These are phyloP conservation scores for Trachurus trachurus DNA, from an alignment of 2,797 vertebrate genomes.

Conservation along the genomic window DNA sequence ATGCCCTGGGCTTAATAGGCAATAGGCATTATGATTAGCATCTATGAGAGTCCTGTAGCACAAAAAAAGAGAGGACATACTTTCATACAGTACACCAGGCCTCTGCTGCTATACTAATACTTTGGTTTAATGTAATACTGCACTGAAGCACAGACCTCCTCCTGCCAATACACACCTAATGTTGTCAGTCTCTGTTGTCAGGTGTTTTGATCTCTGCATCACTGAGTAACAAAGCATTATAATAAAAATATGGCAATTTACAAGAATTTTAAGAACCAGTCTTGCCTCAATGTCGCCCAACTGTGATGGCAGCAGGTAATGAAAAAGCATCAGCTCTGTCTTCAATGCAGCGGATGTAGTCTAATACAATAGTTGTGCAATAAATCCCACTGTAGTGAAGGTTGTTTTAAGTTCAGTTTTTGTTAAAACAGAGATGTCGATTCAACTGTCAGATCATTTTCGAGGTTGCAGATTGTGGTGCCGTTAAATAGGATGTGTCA, in stretches of 20 bases:
- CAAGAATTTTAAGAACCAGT: not conserved
- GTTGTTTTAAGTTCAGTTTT: not conserved
- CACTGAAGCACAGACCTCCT: not conserved
- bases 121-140: not conserved
- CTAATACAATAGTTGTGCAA: not conserved
- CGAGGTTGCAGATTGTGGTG: not conserved
- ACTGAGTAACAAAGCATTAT: not conserved
- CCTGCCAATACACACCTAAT: not conserved
- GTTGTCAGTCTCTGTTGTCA: not conserved
- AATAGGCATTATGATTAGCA: constrained; percentile 68
- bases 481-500: not conserved
- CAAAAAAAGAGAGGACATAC: constrained; percentile 46
- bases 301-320: not conserved
- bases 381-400: not conserved
- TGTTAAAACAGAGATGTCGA: not conserved
- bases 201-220: too few relatives aligned
- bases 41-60: constrained; percentile 52
- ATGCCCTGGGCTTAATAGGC: constrained; percentile 56
- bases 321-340: not conserved
- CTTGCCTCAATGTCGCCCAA: not conserved
- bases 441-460: not conserved
- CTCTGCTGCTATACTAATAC: not conserved
- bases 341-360: not conserved
- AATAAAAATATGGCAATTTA: not conserved
- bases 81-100: constrained; percentile 13